Conservation (phyloP, 2,888 invertebrate genomes). For the Thera britannica region DNA sequence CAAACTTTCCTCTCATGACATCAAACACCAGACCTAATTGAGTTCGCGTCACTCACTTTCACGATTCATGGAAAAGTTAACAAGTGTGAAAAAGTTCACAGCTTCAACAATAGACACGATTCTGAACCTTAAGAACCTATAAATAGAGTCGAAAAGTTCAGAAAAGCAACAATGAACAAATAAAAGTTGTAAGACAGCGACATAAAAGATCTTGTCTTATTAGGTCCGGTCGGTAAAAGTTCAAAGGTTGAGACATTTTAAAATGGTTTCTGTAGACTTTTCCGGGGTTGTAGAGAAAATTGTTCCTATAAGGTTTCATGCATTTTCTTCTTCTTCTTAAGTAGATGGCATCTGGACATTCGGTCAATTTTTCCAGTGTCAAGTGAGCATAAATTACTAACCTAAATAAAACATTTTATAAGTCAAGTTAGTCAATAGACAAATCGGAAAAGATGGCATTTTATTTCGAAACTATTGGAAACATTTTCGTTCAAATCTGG, state of each 20-base stretch:
- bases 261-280: background rate
- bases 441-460: no score
- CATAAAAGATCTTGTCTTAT: slow-evolving; percentile 19
- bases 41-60: slow-evolving; percentile 33
- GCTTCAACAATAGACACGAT: slow-evolving; percentile 17
- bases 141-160: slow-evolving; percentile 6
- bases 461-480: no score
- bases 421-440: no score
- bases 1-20: slow-evolving; percentile 20
- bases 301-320: no score
- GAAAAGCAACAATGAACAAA: slow-evolving; percentile 10
- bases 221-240: slow-evolving; percentile 4
- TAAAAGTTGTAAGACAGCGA: slow-evolving; percentile 17
- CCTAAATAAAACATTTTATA: no score
- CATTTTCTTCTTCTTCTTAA: no score
- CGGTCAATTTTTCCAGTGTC: no score
- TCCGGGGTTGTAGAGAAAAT: no score
- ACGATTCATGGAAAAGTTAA: slow-evolving; percentile 35
- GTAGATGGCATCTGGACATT: no score
- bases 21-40: slow-evolving; percentile 30
- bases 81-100: slow-evolving; percentile 40
- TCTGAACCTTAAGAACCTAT: background rate
- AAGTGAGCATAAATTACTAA: no score
- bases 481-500: no score
- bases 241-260: slow-evolving; percentile 7